Base-by-base conservation (phyloP, 1,140 invertebrate genomes). In the Chironomus tepperi region DNA sequence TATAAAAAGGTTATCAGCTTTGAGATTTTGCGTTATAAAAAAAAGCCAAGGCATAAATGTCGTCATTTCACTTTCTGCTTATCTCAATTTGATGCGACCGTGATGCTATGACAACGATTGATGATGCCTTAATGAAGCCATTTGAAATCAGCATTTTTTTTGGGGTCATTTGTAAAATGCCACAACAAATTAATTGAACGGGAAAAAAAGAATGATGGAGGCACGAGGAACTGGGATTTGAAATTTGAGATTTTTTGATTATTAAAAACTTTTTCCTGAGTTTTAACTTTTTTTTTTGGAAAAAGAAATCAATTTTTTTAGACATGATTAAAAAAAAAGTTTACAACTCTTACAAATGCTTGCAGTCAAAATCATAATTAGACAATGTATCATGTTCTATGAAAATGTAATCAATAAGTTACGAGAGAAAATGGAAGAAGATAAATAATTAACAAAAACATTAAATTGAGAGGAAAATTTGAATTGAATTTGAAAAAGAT, bases 321-420 rank as follows among this genome's bases (percentile, higher is more conserved):
- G 24, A 34, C 5, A 34, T 34, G 1, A 5, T 34, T 34, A 34
- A 2, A 5, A 34, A 34, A n/a, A 57, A 57, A 57, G n/a, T 57
- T n/a, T 34, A 34, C 65, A 19, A 18, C 19, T 16, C 19, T 18
- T 9, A 19, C 19, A 18, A 70, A 70, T 21, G 65, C n/a, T 18
- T 21, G 65, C 19, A 70, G 65, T 70, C 65, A 19, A 70, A 70
- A 19, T 70, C 65, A 70, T 70, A 70, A 70, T 70, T 70, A 70
- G 65, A 70, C 65, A 10, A 19, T 8, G 19, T 70, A 70, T 70
- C 47, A 57, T n/a, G n/a, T 34, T 34, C 24, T 34, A 34, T 34
- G 24, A 34, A 34, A 34, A 34, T 34, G 24, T 34, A 34, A 34
- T 34, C 24, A 34, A 34, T 34, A 34, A 34, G 24, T 34, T 34